Evolutionary conservation across 2,797 vertebrate species (phyloP).

Genomic region (Alca torda): DNA sequence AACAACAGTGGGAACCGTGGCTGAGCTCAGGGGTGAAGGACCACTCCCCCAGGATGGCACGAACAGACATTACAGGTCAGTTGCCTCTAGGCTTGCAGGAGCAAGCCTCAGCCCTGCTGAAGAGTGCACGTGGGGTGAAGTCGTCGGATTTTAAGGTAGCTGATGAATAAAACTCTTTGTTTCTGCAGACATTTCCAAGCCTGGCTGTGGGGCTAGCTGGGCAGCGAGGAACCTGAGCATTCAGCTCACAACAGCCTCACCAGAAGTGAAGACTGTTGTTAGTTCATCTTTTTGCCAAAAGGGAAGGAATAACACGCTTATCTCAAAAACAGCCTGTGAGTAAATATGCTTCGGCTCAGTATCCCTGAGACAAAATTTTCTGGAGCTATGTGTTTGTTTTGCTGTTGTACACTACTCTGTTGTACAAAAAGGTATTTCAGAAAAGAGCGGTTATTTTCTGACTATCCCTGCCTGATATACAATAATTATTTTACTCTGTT

Average conservation of each 20-base stretch:
- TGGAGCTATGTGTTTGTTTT: neutral
- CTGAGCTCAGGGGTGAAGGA: fast-evolving
- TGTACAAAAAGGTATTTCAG: neutral
- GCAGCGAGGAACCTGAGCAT: neutral
- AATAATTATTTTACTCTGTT: neutral
- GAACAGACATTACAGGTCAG: neutral
- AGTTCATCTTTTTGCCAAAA: neutral
- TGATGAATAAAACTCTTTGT: neutral
- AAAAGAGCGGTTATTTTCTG: neutral
- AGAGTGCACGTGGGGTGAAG: neutral
- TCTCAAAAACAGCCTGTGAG: neutral
- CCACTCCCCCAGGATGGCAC: neutral
- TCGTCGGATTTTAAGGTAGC: fast-evolving
- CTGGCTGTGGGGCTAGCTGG: neutral
- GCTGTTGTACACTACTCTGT: neutral
- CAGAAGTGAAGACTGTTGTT: neutral
- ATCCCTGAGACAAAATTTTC: neutral
- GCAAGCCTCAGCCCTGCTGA: neutral
- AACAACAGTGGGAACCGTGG: neutral
- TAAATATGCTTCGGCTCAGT: neutral
- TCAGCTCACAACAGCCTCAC: neutral
- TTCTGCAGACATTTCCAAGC: neutral
- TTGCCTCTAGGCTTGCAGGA: neutral
- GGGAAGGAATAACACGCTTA: neutral
- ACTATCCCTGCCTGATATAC: neutral